A percentile compares a stretch with the other conserved stretches of the same genome.
Conservation (phyloP, 2,888 invertebrate genomes). For the Bedellia somnulentella region DNA sequence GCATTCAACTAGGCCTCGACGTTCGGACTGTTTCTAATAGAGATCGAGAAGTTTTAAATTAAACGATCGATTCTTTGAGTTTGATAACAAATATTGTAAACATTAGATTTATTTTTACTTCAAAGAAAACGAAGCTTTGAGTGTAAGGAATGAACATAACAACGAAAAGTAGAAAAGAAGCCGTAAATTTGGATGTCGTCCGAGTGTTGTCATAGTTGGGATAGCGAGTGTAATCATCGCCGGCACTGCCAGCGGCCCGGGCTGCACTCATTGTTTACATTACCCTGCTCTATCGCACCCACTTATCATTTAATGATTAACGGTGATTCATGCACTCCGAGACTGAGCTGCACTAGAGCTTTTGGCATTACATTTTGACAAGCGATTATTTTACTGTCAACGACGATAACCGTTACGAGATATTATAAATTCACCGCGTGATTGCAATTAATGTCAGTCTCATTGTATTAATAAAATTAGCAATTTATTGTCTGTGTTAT, state of each 20-base stretch:
- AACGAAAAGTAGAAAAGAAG: slow-evolving; percentile 32
- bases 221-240: not conserved
- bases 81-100: slow-evolving; percentile 27
- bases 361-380: slow-evolving; percentile 54
- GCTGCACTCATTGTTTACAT: slow-evolving; percentile 30
- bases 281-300: slow-evolving; percentile 12
- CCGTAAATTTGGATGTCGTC: slow-evolving; percentile 31
- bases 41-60: not conserved
- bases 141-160: slow-evolving; percentile 34
- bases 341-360: slow-evolving; percentile 32
- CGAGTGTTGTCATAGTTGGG: slow-evolving; percentile 22
- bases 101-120: slow-evolving; percentile 37
- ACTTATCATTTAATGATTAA: slow-evolving; percentile 48
- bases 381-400: slow-evolving; percentile 50
- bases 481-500: not conserved
- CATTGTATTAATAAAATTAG: slow-evolving; percentile 2
- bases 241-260: too few relatives aligned
- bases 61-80: slow-evolving; percentile 1
- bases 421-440: slow-evolving; percentile 37
- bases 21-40: slow-evolving; percentile 1
- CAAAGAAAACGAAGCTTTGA: slow-evolving; percentile 43
- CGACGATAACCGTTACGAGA: slow-evolving; percentile 38
- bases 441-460: slow-evolving; percentile 21
- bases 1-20: slow-evolving; percentile 4
- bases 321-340: slow-evolving; percentile 43